Evolutionary conservation across 2,888 invertebrate genomes (phyloP).

Genomic region (Lithophane leautieri): DNA sequence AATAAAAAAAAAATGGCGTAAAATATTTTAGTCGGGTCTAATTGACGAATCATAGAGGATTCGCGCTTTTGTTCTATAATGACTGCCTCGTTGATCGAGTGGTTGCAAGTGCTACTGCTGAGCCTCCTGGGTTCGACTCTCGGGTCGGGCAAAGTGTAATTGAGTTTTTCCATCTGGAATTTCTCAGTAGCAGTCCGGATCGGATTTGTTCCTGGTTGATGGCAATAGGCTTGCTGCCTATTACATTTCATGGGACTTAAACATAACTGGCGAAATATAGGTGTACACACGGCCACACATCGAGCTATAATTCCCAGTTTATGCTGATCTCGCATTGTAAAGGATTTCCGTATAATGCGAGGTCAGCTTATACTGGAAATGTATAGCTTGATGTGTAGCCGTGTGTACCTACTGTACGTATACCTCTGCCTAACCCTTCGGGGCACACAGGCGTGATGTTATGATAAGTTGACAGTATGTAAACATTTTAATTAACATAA

Average conservation of each 20-base stretch:
- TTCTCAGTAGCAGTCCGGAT: background rate
- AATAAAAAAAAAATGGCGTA: no score
- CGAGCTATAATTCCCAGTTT: no score
- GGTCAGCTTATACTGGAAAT: no score
- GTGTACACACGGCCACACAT: no score
- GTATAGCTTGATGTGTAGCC: no score
- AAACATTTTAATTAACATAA: constrained; percentile 28
- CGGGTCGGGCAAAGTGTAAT: background rate
- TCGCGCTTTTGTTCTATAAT: background rate
- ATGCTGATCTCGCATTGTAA: no score
- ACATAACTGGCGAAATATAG: background rate
- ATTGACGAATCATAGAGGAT: background rate
- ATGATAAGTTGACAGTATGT: background rate
- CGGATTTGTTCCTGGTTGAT: background rate
- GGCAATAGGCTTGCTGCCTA: background rate
- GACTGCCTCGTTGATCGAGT: background rate
- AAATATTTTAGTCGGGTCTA: constrained; percentile 7
- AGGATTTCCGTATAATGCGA: no score
- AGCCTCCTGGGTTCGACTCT: background rate
- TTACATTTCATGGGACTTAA: background rate
- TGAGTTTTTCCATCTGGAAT: background rate
- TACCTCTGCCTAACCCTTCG: no score
- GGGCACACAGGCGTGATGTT: background rate
- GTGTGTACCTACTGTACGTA: no score
- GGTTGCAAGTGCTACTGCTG: background rate